Conservation (phyloP, 53 echinoderm and acorn worm genomes). For the Antedon mediterranea region DNA sequence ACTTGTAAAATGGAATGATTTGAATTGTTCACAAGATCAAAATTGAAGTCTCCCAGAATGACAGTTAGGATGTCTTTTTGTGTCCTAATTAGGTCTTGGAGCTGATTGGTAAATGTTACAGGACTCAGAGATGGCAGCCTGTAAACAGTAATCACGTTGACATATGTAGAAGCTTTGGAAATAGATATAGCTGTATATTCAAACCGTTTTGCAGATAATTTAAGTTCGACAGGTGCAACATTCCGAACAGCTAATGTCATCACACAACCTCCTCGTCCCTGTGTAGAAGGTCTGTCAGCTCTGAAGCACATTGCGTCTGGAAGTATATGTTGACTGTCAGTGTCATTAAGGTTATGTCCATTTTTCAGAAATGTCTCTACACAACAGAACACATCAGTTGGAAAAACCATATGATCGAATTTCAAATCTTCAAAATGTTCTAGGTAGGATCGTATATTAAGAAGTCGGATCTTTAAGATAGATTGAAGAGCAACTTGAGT, state of each 20-base stretch:
- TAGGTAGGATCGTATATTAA: constrained; percentile 8
- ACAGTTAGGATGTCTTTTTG: constrained; percentile 2
- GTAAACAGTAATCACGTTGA: constrained; percentile 14
- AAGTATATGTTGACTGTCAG: background rate
- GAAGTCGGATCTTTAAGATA: constrained; percentile 5
- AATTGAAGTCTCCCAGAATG: constrained; percentile 19
- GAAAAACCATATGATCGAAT: background rate
- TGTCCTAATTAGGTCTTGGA: background rate
- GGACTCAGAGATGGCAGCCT: background rate
- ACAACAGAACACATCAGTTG: constrained; percentile 18
- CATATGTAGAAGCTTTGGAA: background rate
- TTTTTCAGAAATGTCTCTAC: constrained; percentile 16
- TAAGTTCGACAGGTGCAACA: background rate
- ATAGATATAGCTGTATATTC: constrained; percentile 1
- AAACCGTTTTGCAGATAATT: constrained; percentile 1
- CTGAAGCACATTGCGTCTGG: too few relatives aligned
- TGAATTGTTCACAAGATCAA: constrained; percentile 2
- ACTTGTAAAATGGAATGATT: background rate
- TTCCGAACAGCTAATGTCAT: too few relatives aligned
- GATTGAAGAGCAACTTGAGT: background rate
- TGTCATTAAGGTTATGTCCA: background rate
- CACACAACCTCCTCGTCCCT: too few relatives aligned
- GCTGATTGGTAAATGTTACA: background rate
- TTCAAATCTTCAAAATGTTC: constrained; percentile 12
- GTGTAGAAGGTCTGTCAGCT: too few relatives aligned